phyloP scores from a whole-genome alignment of 2,113 vertebrate species.

The Lota lota region DNA sequence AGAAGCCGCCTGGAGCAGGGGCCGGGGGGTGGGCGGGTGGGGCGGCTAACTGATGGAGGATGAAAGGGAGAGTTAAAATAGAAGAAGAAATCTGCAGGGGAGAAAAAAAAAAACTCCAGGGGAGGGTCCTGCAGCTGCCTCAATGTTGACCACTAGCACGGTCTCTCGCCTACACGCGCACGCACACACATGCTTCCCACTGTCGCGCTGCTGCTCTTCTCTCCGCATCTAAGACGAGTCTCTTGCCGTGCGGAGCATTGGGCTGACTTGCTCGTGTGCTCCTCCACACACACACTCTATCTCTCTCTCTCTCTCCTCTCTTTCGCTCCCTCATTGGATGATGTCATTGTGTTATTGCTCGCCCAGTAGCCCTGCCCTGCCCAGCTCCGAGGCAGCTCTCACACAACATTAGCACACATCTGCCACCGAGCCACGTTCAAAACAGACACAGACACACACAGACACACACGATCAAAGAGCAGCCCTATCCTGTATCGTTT shows the following conservation, averaged over 20 bases:
- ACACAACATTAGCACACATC: slow-evolving; percentile 72
- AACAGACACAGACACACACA: slow-evolving; percentile 3
- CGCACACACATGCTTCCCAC: slow-evolving; percentile 45
- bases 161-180: slow-evolving; percentile 40
- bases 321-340: slow-evolving; percentile 62
- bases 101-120: slow-evolving; percentile 34
- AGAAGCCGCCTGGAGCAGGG: slow-evolving; percentile 65
- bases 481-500: too few relatives aligned
- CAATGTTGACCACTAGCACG: slow-evolving; percentile 51
- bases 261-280: slow-evolving; percentile 51
- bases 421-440: slow-evolving; percentile 44
- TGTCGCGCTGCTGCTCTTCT: slow-evolving; percentile 25
- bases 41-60: slow-evolving; percentile 5
- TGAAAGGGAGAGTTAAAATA: slow-evolving; percentile 42
- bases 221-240: slow-evolving; percentile 56
- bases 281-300: slow-evolving; percentile 22
- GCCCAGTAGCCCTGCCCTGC: slow-evolving; percentile 71
- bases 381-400: slow-evolving; percentile 70
- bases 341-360: slow-evolving; percentile 79
- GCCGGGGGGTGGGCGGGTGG: slow-evolving; percentile 39
- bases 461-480: background rate
- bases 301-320: slow-evolving; percentile 6
- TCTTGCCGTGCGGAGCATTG: slow-evolving; percentile 48
- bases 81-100: slow-evolving; percentile 34
- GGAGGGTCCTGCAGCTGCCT: slow-evolving; percentile 54